These are phyloP conservation scores for Luperina testacea DNA, from an alignment of 2,888 invertebrate species.

Conservation along the genomic window DNA sequence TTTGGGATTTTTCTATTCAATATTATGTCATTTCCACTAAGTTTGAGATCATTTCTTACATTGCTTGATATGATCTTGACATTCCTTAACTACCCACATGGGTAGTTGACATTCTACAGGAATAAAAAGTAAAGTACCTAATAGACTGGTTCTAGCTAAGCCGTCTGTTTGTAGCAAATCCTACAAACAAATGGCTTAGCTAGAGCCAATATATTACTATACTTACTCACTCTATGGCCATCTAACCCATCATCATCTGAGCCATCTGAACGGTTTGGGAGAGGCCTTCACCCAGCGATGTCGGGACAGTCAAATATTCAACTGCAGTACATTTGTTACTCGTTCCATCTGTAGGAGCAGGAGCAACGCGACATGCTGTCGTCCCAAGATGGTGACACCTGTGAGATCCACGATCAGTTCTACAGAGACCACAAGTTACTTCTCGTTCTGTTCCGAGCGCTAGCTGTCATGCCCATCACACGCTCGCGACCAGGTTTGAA, in stretches of 20 bases:
- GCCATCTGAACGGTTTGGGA: background rate
- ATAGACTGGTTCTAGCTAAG: too few species aligned
- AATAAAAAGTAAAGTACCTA: background rate
- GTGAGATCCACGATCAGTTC: conserved; percentile 92
- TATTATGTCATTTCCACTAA: background rate
- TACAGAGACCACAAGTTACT: conserved; percentile 92
- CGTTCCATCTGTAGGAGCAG: conserved; percentile 76
- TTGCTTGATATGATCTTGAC: background rate
- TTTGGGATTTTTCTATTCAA: background rate
- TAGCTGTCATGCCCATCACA: conserved; percentile 92
- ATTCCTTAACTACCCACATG: too few species aligned
- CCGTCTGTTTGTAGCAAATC: background rate
- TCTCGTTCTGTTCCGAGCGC: conserved; percentile 90
- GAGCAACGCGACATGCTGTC: conserved; percentile 88
- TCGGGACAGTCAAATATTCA: background rate
- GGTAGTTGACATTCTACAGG: background rate
- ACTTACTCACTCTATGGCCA: background rate
- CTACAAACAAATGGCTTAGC: background rate
- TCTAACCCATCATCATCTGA: background rate
- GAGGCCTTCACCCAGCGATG: background rate
- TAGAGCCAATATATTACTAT: background rate
- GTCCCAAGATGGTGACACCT: conserved; percentile 90
- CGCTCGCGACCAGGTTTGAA: conserved; percentile 88
- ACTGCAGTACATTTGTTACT: background rate
- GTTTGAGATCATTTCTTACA: background rate